These are phyloP conservation scores for Esox lucius DNA, from an alignment of 2,797 vertebrate species.

Conservation along the genomic window DNA sequence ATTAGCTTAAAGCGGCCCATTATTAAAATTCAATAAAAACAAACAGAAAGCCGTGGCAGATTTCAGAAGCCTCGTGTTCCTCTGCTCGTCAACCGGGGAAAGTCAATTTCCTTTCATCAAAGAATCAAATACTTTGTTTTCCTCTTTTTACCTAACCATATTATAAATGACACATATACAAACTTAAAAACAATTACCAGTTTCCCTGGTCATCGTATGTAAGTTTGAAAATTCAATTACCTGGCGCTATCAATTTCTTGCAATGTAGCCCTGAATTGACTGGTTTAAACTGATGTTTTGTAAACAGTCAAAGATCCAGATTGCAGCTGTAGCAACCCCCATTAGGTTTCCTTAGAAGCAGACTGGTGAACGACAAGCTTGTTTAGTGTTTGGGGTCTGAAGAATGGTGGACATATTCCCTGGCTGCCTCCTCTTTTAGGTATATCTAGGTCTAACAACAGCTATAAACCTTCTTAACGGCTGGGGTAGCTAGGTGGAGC, in stretches of 20 bases:
- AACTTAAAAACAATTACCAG: conserved; percentile 61
- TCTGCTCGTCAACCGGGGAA: conserved; percentile 34
- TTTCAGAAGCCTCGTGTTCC: conserved; percentile 48
- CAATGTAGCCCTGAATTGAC: conserved; percentile 36
- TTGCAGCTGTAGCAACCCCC: conserved; percentile 64
- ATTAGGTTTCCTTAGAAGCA: conserved; percentile 61
- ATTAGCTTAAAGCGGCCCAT: conserved; percentile 56
- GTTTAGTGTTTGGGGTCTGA: conserved; percentile 31
- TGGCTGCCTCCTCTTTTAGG: background rate
- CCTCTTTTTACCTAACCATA: conserved; percentile 31
- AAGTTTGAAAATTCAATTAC: conserved; percentile 65
- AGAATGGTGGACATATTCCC: conserved; percentile 29
- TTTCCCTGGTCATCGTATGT: conserved; percentile 46
- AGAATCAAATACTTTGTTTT: conserved; percentile 53
- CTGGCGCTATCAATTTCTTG: conserved; percentile 56
- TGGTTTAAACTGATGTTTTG: conserved; percentile 51
- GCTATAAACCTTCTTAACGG: conserved; percentile 1
- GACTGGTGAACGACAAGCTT: conserved; percentile 54
- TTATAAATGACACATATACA: conserved; percentile 55
- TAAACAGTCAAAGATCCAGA: conserved; percentile 60
- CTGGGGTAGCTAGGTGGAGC: background rate
- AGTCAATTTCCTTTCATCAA: conserved; percentile 69
- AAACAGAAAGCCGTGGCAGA: conserved; percentile 57
- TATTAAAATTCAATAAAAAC: conserved; percentile 66
- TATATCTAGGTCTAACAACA: background rate